phyloP scores from a whole-genome alignment of 2,797 vertebrate genomes.

The Enteromius unitaeniatus region DNA sequence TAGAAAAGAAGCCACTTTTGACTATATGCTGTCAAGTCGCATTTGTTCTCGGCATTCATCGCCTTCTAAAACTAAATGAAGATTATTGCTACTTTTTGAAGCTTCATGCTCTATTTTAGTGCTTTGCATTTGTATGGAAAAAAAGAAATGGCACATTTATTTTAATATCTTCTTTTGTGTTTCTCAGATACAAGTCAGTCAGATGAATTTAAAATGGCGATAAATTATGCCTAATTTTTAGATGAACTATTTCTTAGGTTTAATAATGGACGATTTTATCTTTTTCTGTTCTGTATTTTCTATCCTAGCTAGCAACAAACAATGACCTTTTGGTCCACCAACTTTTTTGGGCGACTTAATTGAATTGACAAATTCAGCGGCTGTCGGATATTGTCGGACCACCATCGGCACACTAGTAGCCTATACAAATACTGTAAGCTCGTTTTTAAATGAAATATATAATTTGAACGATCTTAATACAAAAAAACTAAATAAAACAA shows the following conservation, averaged over 20 bases:
- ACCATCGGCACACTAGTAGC: background rate
- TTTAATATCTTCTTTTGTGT: background rate
- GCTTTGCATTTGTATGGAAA: background rate
- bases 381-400: background rate
- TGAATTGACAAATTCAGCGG: background rate
- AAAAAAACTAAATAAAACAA: too few relatives aligned
- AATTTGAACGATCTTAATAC: too few relatives aligned
- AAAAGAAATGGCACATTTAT: background rate
- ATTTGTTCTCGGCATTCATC: background rate
- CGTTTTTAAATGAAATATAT: too few relatives aligned
- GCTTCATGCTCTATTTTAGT: background rate
- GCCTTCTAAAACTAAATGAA: conserved; percentile 10
- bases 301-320: background rate
- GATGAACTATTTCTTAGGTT: background rate
- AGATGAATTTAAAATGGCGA: background rate
- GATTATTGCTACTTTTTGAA: background rate
- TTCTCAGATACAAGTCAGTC: background rate
- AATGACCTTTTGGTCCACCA: too few relatives aligned
- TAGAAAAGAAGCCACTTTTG: background rate
- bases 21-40: background rate
- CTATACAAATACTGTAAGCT: too few relatives aligned
- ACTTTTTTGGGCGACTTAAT: background rate
- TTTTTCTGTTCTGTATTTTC: background rate
- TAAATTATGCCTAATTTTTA: background rate
- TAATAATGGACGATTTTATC: background rate